Evolutionary conservation across 2,888 invertebrate species (phyloP).

Genomic region (Neoaliturus tenellus): DNA sequence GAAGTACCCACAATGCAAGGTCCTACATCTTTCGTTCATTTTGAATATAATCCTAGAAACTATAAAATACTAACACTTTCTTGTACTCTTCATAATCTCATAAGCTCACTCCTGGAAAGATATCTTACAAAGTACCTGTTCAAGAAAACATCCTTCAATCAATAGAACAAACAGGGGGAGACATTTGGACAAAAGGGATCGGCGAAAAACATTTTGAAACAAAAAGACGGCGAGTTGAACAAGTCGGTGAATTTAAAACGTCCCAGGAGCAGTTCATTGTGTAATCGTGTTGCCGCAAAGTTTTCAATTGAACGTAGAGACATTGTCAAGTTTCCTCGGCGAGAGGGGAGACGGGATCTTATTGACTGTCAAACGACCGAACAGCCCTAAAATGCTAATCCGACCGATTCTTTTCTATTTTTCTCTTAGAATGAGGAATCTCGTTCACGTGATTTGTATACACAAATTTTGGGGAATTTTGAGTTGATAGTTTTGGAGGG

Average conservation of each 20-base stretch:
- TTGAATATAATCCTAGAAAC: no score
- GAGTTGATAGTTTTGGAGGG: no score
- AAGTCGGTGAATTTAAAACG: conserved; percentile 43
- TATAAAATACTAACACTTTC: no score
- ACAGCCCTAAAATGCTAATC: conserved; percentile 22
- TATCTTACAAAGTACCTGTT: not conserved
- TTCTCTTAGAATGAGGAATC: not conserved
- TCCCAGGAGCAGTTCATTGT: conserved; percentile 38
- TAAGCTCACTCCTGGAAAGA: not conserved
- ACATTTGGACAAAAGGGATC: conserved; percentile 33
- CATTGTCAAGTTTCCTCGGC: conserved; percentile 9
- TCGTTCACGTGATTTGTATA: not conserved
- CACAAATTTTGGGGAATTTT: no score
- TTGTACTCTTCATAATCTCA: no score
- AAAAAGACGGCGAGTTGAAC: conserved; percentile 38
- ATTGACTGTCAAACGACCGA: conserved; percentile 33
- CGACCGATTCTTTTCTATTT: not conserved
- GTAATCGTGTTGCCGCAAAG: conserved; percentile 42
- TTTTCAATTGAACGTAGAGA: conserved; percentile 41
- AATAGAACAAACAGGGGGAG: conserved; percentile 9
- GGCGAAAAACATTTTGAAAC: conserved; percentile 30
- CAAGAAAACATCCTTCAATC: not conserved
- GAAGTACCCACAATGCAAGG: no score
- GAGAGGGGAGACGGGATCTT: not conserved
- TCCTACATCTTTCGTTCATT: no score